A percentile compares a stretch with the other conserved stretches of the same genome.
Evolutionary conservation across 2,113 vertebrate genomes (phyloP).

Genomic region (Carassius auratus): DNA sequence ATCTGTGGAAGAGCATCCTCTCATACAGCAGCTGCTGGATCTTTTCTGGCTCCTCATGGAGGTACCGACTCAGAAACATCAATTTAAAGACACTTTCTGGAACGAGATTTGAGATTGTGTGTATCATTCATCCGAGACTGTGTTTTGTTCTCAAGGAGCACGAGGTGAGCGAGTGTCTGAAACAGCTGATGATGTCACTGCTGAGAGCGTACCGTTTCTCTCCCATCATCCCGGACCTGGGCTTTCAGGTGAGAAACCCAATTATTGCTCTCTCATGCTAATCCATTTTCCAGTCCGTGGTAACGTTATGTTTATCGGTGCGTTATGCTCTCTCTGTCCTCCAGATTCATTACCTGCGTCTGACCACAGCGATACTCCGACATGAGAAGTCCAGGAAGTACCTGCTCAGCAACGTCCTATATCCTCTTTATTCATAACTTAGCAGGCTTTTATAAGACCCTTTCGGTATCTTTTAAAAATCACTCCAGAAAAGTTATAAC

Average conservation of each 20-base stretch:
- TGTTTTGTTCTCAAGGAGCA: constrained; percentile 79
- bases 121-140: background rate
- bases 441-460: background rate
- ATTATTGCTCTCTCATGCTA: background rate
- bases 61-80: constrained; percentile 68
- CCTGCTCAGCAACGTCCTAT: constrained; percentile 93
- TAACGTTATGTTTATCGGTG: too few species aligned
- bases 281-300: background rate
- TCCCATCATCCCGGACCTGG: constrained; percentile 94
- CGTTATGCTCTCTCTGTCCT: constrained; percentile 19
- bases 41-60: constrained; percentile 99
- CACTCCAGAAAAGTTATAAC: background rate
- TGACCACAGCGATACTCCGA: constrained; percentile 90
- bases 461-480: background rate
- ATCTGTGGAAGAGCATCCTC: constrained; percentile 82
- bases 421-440: constrained; percentile 78
- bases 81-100: background rate
- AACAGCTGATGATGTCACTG: constrained; percentile 96
- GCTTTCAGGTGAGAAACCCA: constrained; percentile 83
- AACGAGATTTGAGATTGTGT: background rate
- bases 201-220: constrained; percentile 97
- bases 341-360: constrained; percentile 93
- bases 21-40: constrained; percentile 90
- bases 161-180: constrained; percentile 94
- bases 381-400: constrained; percentile 96